phyloP scores from a whole-genome alignment of 2,113 vertebrate species.

The Pterocles orientalis region DNA sequence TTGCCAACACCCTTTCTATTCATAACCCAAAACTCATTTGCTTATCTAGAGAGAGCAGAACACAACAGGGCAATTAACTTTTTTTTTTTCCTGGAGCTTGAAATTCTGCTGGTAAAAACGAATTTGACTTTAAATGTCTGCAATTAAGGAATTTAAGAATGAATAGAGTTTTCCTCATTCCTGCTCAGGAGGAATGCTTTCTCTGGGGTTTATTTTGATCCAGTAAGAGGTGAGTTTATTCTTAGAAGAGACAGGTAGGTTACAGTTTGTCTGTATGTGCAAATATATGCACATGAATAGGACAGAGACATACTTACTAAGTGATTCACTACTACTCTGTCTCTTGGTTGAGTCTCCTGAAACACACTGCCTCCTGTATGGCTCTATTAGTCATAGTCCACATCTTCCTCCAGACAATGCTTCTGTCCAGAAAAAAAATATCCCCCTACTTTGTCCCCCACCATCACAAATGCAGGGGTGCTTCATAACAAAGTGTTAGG shows the following conservation, averaged over 20 bases:
- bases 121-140: neutral
- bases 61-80: neutral
- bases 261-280: neutral
- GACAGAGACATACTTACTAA: neutral
- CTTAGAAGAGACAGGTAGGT: neutral
- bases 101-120: neutral
- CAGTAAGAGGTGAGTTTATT: neutral
- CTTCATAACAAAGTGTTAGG: neutral
- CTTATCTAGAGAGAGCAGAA: neutral
- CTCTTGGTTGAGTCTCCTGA: neutral
- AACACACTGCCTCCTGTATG: neutral
- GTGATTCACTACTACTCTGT: neutral
- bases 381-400: neutral
- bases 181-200: neutral
- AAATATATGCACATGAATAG: neutral
- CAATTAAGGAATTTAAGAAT: neutral
- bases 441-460: neutral
- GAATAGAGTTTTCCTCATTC: neutral
- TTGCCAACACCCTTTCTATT: neutral
- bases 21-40: neutral
- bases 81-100: neutral
- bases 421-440: neutral
- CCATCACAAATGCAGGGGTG: neutral
- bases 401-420: neutral
- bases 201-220: neutral